Evolutionary conservation across 2,888 invertebrate species (phyloP).

Genomic region (Notodonta ziczac): DNA sequence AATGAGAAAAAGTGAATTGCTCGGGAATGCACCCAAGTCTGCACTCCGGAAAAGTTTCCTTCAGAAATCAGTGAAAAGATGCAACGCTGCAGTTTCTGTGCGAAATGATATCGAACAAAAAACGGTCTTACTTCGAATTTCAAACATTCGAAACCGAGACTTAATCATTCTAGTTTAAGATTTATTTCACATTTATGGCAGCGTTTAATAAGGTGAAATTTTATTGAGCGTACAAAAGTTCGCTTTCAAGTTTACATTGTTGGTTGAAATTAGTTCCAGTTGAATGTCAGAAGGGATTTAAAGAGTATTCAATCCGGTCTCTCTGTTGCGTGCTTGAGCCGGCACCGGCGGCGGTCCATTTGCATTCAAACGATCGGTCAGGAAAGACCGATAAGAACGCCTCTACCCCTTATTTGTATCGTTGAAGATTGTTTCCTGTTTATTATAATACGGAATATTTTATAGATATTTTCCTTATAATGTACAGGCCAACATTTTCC

Average conservation of each 20-base stretch:
- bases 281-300: slow-evolving; percentile 64
- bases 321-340: slow-evolving; percentile 33
- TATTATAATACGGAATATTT: slow-evolving; percentile 8
- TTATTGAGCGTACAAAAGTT: slow-evolving; percentile 41
- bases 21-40: slow-evolving; percentile 31
- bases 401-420: slow-evolving; percentile 27
- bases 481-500: too few relatives aligned
- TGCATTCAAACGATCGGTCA: slow-evolving; percentile 41
- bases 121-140: slow-evolving; percentile 18
- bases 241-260: slow-evolving; percentile 64
- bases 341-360: slow-evolving; percentile 26
- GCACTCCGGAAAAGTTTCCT: slow-evolving; percentile 54
- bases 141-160: slow-evolving; percentile 30
- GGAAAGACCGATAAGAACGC: slow-evolving; percentile 29
- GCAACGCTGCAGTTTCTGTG: slow-evolving; percentile 52
- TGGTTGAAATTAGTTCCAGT: slow-evolving; percentile 68
- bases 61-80: slow-evolving; percentile 56
- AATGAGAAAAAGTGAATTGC: slow-evolving; percentile 54
- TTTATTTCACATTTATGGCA: slow-evolving; percentile 26
- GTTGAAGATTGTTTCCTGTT: slow-evolving; percentile 26
- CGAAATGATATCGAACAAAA: slow-evolving; percentile 27
- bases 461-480: neutral
- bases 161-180: slow-evolving; percentile 33
- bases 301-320: slow-evolving; percentile 51
- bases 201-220: slow-evolving; percentile 24